These are phyloP conservation scores for Bubalus kerabau DNA, from an alignment of 2,113 vertebrate genomes.

Conservation along the genomic window DNA sequence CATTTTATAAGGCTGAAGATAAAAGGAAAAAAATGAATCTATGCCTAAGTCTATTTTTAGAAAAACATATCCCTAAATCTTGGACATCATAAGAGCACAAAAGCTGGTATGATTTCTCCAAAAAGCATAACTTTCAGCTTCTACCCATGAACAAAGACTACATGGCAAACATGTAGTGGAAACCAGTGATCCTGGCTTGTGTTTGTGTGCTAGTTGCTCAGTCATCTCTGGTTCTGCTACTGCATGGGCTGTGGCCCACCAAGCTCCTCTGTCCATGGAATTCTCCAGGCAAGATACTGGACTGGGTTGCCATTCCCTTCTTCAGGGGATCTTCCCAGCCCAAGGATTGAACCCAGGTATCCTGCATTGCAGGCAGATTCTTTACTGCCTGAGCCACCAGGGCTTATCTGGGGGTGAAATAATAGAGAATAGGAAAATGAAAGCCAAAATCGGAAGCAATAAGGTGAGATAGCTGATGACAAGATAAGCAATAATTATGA, in stretches of 20 bases:
- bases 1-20: not conserved
- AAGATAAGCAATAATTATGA: not conserved
- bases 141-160: not conserved
- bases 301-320: not conserved
- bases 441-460: not conserved
- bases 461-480: not conserved
- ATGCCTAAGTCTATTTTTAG: not conserved
- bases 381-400: not conserved
- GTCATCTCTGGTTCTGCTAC: not conserved
- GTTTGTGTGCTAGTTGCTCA: not conserved
- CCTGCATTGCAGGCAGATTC: not conserved
- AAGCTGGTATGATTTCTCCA: not conserved
- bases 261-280: not conserved
- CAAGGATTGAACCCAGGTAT: not conserved
- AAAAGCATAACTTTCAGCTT: not conserved
- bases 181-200: not conserved
- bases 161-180: not conserved
- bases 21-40: not conserved
- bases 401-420: not conserved
- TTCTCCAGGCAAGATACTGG: not conserved
- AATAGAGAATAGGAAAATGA: not conserved
- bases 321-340: not conserved
- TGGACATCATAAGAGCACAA: not conserved
- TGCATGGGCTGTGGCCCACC: not conserved
- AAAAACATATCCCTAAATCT: not conserved